These are phyloP conservation scores for Myotis brandtii DNA, from an alignment of 2,113 vertebrate species.

Conservation along the genomic window DNA sequence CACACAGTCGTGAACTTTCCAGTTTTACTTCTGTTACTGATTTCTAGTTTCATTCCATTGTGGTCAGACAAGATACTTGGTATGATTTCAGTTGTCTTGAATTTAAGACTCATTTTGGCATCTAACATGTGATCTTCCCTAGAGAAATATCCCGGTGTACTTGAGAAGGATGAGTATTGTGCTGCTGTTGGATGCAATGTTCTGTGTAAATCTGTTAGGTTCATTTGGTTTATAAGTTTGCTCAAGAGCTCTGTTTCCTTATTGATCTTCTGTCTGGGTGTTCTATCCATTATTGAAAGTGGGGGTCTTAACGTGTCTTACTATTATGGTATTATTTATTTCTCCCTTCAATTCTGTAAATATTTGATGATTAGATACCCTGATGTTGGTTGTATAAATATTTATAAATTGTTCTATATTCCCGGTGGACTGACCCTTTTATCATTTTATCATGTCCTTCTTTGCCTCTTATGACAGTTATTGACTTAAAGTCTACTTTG, in stretches of 20 bases:
- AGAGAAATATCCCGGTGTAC: not conserved
- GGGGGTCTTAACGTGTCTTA: not conserved
- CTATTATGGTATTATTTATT: not conserved
- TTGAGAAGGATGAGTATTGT: not conserved
- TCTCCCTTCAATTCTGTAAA: not conserved
- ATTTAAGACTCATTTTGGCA: conserved; percentile 18
- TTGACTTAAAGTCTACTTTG: not conserved
- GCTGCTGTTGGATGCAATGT: not conserved
- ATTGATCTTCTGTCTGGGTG: not conserved
- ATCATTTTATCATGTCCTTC: not conserved
- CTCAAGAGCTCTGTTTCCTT: not conserved
- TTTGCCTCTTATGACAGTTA: not conserved
- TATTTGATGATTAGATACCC: not conserved
- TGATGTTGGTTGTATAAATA: not conserved
- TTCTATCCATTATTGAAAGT: not conserved
- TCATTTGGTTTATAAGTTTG: not conserved
- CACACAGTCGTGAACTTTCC: not conserved
- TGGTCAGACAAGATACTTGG: not conserved
- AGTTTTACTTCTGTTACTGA: not conserved
- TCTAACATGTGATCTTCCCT: not conserved
- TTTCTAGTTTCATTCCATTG: not conserved
- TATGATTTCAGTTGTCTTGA: not conserved
- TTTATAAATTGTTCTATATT: not conserved
- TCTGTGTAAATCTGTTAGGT: not conserved
- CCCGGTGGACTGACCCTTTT: not conserved